These are phyloP conservation scores for Dysmachus trigonus DNA, from an alignment of 2,888 invertebrate species.

Conservation along the genomic window DNA sequence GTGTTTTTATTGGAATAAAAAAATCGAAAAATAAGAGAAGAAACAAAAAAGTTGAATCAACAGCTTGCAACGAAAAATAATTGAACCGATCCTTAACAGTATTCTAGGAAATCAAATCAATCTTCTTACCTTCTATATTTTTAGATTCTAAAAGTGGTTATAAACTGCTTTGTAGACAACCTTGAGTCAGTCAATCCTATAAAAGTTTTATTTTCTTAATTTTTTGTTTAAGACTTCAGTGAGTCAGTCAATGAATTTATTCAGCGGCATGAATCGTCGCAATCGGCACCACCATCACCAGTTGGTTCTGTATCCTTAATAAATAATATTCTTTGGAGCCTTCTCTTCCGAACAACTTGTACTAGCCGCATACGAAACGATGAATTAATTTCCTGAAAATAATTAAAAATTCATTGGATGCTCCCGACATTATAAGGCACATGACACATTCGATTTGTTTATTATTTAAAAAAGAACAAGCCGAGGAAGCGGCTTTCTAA, in stretches of 20 bases:
- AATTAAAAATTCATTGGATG: constrained; percentile 9
- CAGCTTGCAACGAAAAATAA: neutral
- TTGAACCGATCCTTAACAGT: neutral
- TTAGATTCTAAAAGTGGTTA: neutral
- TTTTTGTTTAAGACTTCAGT: neutral
- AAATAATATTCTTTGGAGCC: neutral
- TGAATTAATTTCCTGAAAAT: constrained; percentile 17
- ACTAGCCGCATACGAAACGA: neutral
- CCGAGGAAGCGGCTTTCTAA: neutral
- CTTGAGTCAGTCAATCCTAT: neutral
- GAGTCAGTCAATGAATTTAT: neutral
- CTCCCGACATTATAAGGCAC: neutral
- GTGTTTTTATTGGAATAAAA: too few species aligned
- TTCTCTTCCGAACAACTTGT: neutral
- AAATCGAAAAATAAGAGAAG: too few species aligned
- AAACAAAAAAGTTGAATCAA: too few species aligned
- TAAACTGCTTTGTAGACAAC: neutral
- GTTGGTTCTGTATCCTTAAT: neutral
- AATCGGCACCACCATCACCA: neutral
- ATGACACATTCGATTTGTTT: constrained; percentile 20
- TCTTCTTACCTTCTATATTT: neutral
- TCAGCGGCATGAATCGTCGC: neutral
- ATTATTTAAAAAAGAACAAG: neutral
- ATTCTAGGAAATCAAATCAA: neutral
- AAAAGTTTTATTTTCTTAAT: neutral